Conservation (phyloP, 1,140 invertebrate species). For the Cecropterus lyciades region DNA sequence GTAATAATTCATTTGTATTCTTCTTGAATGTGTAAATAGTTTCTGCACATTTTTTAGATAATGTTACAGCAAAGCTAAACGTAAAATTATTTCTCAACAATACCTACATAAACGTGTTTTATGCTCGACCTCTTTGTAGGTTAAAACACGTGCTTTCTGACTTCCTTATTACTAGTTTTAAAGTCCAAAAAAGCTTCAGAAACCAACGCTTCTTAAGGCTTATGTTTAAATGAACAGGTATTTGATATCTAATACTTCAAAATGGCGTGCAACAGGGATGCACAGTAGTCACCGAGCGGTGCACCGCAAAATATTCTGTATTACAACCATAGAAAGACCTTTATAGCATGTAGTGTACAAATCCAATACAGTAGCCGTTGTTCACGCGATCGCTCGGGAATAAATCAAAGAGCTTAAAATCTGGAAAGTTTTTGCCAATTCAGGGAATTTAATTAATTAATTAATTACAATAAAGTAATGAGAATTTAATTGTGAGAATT, state of each 20-base stretch:
- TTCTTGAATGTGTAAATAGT: no score
- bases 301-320: not conserved
- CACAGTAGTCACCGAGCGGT: conserved; percentile 3
- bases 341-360: not conserved
- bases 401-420: conserved; percentile 16
- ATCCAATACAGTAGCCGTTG: conserved; percentile 24
- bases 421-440: conserved; percentile 13
- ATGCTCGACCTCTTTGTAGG: no score
- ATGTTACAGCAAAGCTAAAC: no score
- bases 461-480: no score
- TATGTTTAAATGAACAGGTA: conserved; percentile 28
- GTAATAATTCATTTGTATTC: no score
- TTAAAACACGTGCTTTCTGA: no score
- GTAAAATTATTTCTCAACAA: no score
- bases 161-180: no score
- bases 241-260: conserved; percentile 37
- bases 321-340: not conserved
- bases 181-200: not conserved
- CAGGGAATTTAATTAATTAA: not conserved
- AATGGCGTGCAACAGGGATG: conserved; percentile 29
- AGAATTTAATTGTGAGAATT: no score
- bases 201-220: not conserved
- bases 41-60: no score
- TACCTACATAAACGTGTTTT: no score
- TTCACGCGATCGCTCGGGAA: conserved; percentile 26